Conservation (phyloP, 2,888 invertebrate genomes). For the Sinotaia quadrata region DNA sequence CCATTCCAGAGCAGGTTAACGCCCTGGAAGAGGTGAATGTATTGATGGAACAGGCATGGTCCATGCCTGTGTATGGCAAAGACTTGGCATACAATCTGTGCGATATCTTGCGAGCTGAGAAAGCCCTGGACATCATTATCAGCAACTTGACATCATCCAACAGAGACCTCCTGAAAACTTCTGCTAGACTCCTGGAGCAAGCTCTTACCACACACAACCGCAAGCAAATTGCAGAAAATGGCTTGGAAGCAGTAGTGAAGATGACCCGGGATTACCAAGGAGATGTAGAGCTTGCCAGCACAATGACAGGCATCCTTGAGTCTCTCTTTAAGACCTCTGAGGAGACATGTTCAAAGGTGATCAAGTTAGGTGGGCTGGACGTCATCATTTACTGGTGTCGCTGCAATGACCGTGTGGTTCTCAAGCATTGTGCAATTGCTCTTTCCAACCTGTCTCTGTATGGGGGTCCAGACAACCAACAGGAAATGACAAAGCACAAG, state of each 20-base stretch:
- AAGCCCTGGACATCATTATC: slow-evolving; percentile 87
- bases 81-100: slow-evolving; percentile 92
- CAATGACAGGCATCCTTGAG: slow-evolving; percentile 68
- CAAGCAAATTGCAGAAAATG: slow-evolving; percentile 88
- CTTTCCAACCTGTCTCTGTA: slow-evolving; percentile 96
- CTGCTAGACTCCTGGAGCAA: slow-evolving; percentile 91
- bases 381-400: slow-evolving; percentile 94
- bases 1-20: slow-evolving; percentile 48
- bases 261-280: slow-evolving; percentile 80
- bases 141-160: slow-evolving; percentile 80
- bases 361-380: slow-evolving; percentile 91
- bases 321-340: slow-evolving; percentile 94
- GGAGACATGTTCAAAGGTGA: slow-evolving; percentile 93
- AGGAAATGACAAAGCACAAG: slow-evolving; percentile 92
- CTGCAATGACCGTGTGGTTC: slow-evolving; percentile 89
- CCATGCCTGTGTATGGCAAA: slow-evolving; percentile 92
- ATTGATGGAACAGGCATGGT: slow-evolving; percentile 85
- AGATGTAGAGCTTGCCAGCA: slow-evolving; percentile 77
- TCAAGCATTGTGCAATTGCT: slow-evolving; percentile 96
- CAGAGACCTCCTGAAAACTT: slow-evolving; percentile 86
- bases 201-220: slow-evolving; percentile 83
- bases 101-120: slow-evolving; percentile 88
- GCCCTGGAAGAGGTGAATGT: slow-evolving; percentile 59
- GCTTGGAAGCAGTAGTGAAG: slow-evolving; percentile 90
- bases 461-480: slow-evolving; percentile 96